These are phyloP conservation scores for Pterocles burchelli DNA, from an alignment of 2,113 vertebrate genomes.

Conservation along the genomic window DNA sequence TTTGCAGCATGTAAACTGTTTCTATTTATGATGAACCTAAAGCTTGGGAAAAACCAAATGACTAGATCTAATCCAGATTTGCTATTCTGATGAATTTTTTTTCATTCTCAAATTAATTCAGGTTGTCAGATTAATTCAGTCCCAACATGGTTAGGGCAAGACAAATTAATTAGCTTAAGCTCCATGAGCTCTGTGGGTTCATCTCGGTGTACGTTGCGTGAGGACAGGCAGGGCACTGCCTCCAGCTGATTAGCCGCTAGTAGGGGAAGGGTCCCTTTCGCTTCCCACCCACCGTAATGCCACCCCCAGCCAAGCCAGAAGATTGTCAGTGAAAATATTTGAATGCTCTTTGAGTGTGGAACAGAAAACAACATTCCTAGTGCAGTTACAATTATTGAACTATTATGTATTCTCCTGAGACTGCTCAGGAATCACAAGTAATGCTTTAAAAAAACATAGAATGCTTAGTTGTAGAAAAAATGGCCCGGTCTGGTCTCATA, in stretches of 20 bases:
- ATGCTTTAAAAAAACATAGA: background rate
- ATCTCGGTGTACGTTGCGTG: background rate
- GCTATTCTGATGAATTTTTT: background rate
- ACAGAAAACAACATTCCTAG: background rate
- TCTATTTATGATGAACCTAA: background rate
- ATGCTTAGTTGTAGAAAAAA: background rate
- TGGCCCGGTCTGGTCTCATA: background rate
- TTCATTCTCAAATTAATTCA: background rate
- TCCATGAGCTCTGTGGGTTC: background rate
- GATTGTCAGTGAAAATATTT: background rate
- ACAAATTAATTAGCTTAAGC: slow-evolving; percentile 14
- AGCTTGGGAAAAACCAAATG: background rate
- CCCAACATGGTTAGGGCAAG: background rate
- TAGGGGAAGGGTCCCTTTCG: background rate
- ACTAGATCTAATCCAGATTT: slow-evolving; percentile 19
- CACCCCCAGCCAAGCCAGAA: background rate
- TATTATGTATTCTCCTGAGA: background rate
- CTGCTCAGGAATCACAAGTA: background rate
- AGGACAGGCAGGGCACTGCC: background rate
- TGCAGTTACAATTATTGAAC: background rate
- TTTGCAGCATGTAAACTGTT: background rate
- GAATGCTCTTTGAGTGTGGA: background rate
- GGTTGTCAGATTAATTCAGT: slow-evolving; percentile 2
- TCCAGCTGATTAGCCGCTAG: background rate
- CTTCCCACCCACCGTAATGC: background rate